Base-by-base conservation (phyloP, 2,113 vertebrate genomes). In the Uropsilus gracilis region DNA sequence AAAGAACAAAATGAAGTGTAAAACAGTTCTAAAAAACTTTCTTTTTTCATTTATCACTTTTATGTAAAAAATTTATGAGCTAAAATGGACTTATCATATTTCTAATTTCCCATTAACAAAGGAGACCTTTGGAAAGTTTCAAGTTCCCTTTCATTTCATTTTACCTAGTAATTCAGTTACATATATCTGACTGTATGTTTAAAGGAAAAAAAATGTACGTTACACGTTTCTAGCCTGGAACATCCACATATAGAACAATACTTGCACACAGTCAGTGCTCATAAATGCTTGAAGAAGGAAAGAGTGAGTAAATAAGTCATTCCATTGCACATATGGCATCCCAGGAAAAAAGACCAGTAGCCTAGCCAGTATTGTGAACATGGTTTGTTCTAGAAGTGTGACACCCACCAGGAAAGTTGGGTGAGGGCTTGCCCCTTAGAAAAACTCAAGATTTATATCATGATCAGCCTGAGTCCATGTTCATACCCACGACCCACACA, bases 71-170 rank as follows among this genome's bases (percentile, higher is more conserved):
- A 68, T 73, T 30, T 81, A 30, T 83, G 75, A 91, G 50, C 68
- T 69, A 89, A 69, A 63, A 48, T 73, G 63, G 18, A 75, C n/a
- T 48, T 61, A 39, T 89, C 20, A 2, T 64, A 71, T 28, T 85
- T 86, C 55, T 94, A 94, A 80, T 37, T 92, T 90, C 32, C 63
- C 22, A 8, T 80, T 77, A 75, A 32, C 46, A 89, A 93, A 97
- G 46, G 69, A 68, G 50, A 59, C 48, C 20, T 85, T 55, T 61
- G n/a, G 59, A 73, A 92, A 77, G 93, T 86, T 5, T 86, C 20
- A 53, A 83, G 73, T 68, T 94, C 57, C 39, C 18, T 86, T 88
- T 86, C 18, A 46, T 88, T 89, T 86, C 37, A 37, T 59, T 68
- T 82, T 80, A 50, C 24, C 39, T 85, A 63, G 30, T 81, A 76